These are phyloP conservation scores for honey bee (Apis mellifera) DNA, from an alignment of 1,140 invertebrate genomes.

Conservation along the genomic window Amel_HAv3.1 CM009931.2:16608501-16609000, in stretches of 20 bases:
- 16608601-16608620: conserved; percentile 38
- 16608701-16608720: neutral
- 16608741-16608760: neutral
- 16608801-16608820: conserved; percentile 16
- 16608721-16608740: neutral
- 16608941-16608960: neutral
- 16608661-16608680: conserved; percentile 21
- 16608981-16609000: neutral
- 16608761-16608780: neutral
- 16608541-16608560: conserved; percentile 8
- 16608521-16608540: conserved; percentile 24
- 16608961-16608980: neutral
- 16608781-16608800: neutral
- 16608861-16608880: conserved; percentile 38
- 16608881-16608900: conserved; percentile 15
- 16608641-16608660: conserved; percentile 13
- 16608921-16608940: neutral
- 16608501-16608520: neutral
- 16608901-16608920: neutral
- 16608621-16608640: conserved; percentile 22
- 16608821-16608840: conserved; percentile 3
- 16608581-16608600: conserved; percentile 30
- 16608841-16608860: conserved; percentile 42
- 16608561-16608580: conserved; percentile 1
- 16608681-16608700: neutral